A percentile compares a stretch with the other conserved stretches of the same genome.
Conservation (phyloP, 2,888 invertebrate genomes). For the Dryomyza anilis region DNA sequence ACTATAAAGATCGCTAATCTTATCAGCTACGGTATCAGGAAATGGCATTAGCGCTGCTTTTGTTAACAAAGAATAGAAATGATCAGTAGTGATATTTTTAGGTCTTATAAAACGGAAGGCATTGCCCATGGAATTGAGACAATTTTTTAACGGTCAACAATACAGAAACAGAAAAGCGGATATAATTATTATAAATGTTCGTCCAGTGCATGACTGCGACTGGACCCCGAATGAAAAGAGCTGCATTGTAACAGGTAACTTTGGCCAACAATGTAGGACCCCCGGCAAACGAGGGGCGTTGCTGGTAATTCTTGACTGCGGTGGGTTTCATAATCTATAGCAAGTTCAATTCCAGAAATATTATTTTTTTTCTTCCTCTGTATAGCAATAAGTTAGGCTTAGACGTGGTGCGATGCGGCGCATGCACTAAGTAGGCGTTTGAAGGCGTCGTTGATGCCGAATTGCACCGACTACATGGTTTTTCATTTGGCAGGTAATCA, state of each 20-base stretch:
- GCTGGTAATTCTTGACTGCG: background rate
- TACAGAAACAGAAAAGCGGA: slow-evolving; percentile 16
- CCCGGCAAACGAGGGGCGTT: background rate
- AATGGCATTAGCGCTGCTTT: background rate
- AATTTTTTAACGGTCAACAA: slow-evolving; percentile 16
- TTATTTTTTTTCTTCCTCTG: too few relatives aligned
- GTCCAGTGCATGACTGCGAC: too few relatives aligned
- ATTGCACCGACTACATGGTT: too few relatives aligned
- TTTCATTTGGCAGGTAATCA: too few relatives aligned
- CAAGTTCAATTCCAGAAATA: background rate
- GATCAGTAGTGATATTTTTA: too few relatives aligned
- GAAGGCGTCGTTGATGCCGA: background rate
- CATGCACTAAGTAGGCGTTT: too few relatives aligned
- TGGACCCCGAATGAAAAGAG: too few relatives aligned
- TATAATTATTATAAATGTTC: slow-evolving; percentile 22
- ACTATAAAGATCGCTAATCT: slow-evolving; percentile 11
- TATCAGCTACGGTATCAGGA: slow-evolving; percentile 20
- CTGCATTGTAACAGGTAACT: background rate
- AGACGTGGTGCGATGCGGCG: too few relatives aligned
- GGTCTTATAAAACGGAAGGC: slow-evolving; percentile 23
- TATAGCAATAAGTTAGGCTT: background rate
- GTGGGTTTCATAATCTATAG: background rate
- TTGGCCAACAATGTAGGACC: background rate
- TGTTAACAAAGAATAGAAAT: background rate
- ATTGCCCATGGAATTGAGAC: slow-evolving; percentile 31